Evolutionary conservation across 2,888 invertebrate genomes (phyloP), one percentile per base, ranked within the genome.

Genomic region (Meta bourneti): DNA sequence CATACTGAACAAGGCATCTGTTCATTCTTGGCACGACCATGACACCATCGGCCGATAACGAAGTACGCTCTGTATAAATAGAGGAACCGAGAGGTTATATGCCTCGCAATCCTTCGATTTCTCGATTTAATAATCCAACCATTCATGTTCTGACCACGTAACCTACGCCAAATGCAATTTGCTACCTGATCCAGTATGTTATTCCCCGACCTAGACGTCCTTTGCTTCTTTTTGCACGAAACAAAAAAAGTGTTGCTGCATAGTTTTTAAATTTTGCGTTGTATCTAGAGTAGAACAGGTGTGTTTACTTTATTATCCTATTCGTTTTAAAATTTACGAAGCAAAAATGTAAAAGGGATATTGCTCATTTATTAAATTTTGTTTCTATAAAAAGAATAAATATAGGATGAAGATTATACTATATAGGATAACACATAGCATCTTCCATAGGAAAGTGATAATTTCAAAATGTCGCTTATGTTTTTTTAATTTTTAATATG

Each of bases 91-190:
- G 71, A 80, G 54, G 80, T 72, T 87, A 80, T 71, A 74, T 19
- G 79, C 72, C 71, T 51, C 19, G 69, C 52, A 49, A 78, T 86
- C 70, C 86, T 79, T 48, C 87, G 80, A 87, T 87, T 80, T 72
- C 87, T 52, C 87, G 87, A 87, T 87, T 87, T 87, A 87, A 87
- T 87, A 87, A 87, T 87, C 87, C 87, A 48, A 13, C 87, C n/a
- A 87, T 87, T 87, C 70, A n/a, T 72, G 79, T 87, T 51, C 87
- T 49, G n/a, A 16, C 52, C 87, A 87, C 87, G 87, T 87, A 80
- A 16, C 72, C 72, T 20, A 7, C 48, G 72, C 72, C 71, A 87
- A 87, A 87, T 80, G 87, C 87, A 87, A 87, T 87, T 87, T 87
- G 87, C 80, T 72, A 79, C 79, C 79, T 80, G 87, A 87, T 87